Evolutionary conservation across 2,888 invertebrate genomes (phyloP).

Genomic region (Acholoe squamosa): DNA sequence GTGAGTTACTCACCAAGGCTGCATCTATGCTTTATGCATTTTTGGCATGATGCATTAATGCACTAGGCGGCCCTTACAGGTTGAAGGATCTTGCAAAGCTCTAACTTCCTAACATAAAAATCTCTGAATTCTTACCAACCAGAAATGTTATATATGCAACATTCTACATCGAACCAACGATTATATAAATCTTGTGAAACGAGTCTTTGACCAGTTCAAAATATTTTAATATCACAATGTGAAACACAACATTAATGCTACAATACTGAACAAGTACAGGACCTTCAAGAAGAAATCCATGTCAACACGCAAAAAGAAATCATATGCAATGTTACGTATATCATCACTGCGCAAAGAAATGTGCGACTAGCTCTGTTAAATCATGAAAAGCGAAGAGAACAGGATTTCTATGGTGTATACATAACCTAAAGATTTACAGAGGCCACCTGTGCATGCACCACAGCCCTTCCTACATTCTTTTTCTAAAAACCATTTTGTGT

Average conservation of each 20-base stretch:
- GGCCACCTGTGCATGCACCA: too few species aligned
- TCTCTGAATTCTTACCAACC: background rate
- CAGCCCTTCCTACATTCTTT: too few species aligned
- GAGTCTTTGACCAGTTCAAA: background rate
- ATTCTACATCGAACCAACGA: background rate
- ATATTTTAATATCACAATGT: conserved; percentile 45
- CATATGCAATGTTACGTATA: background rate
- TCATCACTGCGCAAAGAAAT: background rate
- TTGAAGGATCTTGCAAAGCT: background rate
- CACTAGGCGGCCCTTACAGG: too few species aligned
- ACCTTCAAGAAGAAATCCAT: conserved; percentile 17
- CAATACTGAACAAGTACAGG: background rate
- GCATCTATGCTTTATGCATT: too few species aligned
- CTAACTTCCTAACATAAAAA: background rate
- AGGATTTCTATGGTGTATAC: too few species aligned
- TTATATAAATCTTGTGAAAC: background rate
- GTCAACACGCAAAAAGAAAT: conserved; percentile 22
- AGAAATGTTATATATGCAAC: background rate
- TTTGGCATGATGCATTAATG: too few species aligned
- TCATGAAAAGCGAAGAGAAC: too few species aligned
- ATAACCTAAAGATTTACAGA: too few species aligned
- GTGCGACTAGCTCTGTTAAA: background rate
- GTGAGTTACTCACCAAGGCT: too few species aligned
- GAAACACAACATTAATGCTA: background rate
- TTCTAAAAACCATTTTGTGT: too few species aligned